Conservation (phyloP, 2,797 vertebrate species). For the Microcaecilia unicolor region DNA sequence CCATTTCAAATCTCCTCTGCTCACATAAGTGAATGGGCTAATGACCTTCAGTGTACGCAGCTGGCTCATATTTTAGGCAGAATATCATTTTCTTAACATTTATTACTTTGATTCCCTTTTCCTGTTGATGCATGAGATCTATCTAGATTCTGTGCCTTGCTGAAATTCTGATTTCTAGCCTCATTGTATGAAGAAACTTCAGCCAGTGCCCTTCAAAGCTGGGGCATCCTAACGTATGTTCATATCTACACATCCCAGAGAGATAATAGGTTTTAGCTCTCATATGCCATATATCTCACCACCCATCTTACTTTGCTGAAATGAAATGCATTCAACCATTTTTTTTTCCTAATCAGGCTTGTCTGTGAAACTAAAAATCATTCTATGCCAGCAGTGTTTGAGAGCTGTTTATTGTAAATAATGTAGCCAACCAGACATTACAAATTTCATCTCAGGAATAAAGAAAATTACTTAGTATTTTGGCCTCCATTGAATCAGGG, state of each 20-base stretch:
- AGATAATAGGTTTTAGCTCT: background rate
- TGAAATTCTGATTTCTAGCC: conserved; percentile 5
- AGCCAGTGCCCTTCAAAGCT: background rate
- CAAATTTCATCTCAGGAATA: too few relatives aligned
- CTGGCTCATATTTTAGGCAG: background rate
- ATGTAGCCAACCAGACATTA: too few relatives aligned
- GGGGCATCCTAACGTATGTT: background rate
- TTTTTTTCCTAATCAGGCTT: background rate
- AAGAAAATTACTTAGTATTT: too few relatives aligned
- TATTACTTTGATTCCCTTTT: conserved; percentile 9
- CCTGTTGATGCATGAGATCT: conserved; percentile 1
- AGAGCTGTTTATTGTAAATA: background rate
- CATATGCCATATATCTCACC: background rate
- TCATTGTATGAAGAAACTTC: background rate
- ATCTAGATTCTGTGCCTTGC: background rate
- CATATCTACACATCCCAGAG: background rate
- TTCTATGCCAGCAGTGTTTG: background rate
- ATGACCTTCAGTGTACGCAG: conserved; percentile 2
- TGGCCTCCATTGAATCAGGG: too few relatives aligned
- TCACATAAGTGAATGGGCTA: conserved; percentile 7
- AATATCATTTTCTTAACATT: conserved; percentile 22
- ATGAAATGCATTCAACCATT: background rate
- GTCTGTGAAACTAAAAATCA: background rate
- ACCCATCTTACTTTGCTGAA: background rate
- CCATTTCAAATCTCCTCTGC: conserved; percentile 4